Conservation (phyloP, 2,888 invertebrate genomes). For the Drosophila melanocephala region DNA sequence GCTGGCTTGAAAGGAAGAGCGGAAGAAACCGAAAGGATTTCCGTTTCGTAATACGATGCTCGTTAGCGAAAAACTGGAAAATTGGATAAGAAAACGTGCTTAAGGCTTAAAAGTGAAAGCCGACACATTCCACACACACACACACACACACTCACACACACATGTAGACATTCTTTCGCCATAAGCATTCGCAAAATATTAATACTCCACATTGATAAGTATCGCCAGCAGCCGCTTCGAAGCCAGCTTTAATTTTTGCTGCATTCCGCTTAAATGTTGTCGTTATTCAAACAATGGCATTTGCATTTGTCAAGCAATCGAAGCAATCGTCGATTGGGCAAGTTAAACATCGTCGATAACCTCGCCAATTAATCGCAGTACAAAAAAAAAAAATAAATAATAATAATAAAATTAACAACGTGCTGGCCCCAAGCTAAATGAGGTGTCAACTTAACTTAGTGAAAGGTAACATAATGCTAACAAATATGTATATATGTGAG, state of each 20-base stretch:
- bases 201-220: not conserved
- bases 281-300: conserved; percentile 80
- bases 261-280: conserved; percentile 57
- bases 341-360: conserved; percentile 19
- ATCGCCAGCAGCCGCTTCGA: conserved; percentile 1
- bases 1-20: conserved; percentile 51
- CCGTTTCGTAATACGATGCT: conserved; percentile 77
- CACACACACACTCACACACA: not conserved
- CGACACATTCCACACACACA: conserved; percentile 41
- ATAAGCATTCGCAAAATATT: not conserved
- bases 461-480: conserved; percentile 80
- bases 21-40: conserved; percentile 82
- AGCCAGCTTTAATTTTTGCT: not conserved
- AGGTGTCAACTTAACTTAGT: conserved; percentile 84
- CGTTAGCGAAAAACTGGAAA: conserved; percentile 34
- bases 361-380: conserved; percentile 68
- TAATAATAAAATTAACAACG: not conserved
- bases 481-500: conserved; percentile 52
- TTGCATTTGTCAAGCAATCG: conserved; percentile 81
- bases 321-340: conserved; percentile 31
- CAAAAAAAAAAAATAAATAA: conserved; percentile 23
- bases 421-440: conserved; percentile 59
- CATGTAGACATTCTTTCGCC: not conserved
- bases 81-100: conserved; percentile 54
- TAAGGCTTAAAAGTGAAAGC: conserved; percentile 74